Evolutionary conservation across 1,140 invertebrate species (phyloP).

Genomic region (Stenopsyche tienmushanensis): DNA sequence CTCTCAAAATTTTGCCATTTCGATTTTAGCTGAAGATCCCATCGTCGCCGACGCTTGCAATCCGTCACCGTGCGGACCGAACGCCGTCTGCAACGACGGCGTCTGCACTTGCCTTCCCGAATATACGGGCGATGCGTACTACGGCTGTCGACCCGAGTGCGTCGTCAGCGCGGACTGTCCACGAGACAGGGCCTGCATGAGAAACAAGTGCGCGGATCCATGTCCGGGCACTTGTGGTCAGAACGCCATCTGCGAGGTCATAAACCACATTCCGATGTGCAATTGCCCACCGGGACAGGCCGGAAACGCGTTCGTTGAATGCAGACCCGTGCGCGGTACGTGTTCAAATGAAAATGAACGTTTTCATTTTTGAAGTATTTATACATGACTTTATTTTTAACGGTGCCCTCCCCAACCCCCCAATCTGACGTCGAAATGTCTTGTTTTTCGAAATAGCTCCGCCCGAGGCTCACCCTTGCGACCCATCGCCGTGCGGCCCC

Average conservation of each 20-base stretch:
- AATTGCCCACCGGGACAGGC: constrained; percentile 62
- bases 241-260: constrained; percentile 63
- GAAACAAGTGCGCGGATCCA: constrained; percentile 72
- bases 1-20: background rate
- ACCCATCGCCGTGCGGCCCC: constrained; percentile 63
- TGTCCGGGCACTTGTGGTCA: constrained; percentile 70
- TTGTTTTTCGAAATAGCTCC: constrained; percentile 44
- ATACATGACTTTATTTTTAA: no score
- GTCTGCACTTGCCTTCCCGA: constrained; percentile 67
- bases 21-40: constrained; percentile 43
- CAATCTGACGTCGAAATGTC: no score
- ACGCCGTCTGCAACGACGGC: constrained; percentile 61
- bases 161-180: constrained; percentile 68
- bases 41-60: constrained; percentile 58
- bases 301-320: constrained; percentile 66
- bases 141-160: constrained; percentile 68
- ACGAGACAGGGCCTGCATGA: constrained; percentile 66
- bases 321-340: constrained; percentile 54
- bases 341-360: constrained; percentile 2
- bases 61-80: constrained; percentile 68
- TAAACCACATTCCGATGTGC: constrained; percentile 69
- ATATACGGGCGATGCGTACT: constrained; percentile 63
- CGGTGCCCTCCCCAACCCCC: no score
- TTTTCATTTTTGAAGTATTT: constrained; percentile 57
- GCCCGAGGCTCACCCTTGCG: constrained; percentile 54